Evolutionary conservation across 2,113 vertebrate species (phyloP).

Genomic region (Cyprinodon brontotheroides): DNA sequence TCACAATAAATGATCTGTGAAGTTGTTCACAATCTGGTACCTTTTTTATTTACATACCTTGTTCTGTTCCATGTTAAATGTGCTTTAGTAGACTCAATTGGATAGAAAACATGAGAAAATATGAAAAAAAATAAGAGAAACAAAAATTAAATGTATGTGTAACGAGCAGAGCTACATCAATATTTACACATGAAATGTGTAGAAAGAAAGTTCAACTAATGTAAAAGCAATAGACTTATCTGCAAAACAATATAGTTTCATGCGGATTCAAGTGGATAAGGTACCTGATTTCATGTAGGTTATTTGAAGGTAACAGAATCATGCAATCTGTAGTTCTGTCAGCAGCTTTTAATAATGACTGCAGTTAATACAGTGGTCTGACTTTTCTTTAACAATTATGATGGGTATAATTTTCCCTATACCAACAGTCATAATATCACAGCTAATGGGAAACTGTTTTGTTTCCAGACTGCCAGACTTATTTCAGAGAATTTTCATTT

Average conservation of each 20-base stretch:
- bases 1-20: neutral
- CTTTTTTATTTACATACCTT: too few species aligned
- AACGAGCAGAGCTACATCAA: neutral
- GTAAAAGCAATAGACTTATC: too few species aligned
- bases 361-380: neutral
- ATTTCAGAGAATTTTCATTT: neutral
- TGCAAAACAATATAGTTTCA: too few species aligned
- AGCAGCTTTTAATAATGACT: neutral
- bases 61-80: too few species aligned
- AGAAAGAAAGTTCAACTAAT: neutral
- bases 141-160: neutral
- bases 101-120: neutral
- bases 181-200: neutral
- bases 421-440: neutral
- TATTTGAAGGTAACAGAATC: too few species aligned
- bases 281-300: too few species aligned
- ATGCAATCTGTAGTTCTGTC: too few species aligned
- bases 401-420: neutral
- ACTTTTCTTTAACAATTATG: neutral
- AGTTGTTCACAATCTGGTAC: neutral
- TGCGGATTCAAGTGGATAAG: too few species aligned
- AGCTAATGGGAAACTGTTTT: neutral
- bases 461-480: neutral
- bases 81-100: too few species aligned
- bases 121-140: neutral